Conservation (phyloP, 92 coral and sea anemone genomes). For the Scolanthus callimorphus region DNA sequence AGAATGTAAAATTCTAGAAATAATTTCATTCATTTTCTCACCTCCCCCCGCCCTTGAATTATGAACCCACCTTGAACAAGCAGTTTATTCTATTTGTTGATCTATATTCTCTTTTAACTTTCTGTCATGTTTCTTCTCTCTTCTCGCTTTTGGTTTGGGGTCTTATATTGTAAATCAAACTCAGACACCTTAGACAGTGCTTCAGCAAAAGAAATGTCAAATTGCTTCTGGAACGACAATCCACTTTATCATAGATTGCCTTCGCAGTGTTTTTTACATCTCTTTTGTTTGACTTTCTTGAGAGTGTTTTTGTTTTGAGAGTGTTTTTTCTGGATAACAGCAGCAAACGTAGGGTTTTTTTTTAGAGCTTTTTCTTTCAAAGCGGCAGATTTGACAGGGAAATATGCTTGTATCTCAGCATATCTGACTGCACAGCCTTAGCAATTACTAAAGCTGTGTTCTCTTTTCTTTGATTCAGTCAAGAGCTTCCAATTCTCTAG, state of each 20-base stretch:
- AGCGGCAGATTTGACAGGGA: conserved; percentile 27
- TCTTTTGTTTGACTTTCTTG: too few species aligned
- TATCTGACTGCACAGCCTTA: too few species aligned
- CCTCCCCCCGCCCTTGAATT: too few species aligned
- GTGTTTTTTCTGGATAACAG: too few species aligned
- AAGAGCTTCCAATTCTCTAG: too few species aligned
- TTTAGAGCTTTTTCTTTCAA: conserved; percentile 13
- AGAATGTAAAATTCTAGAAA: neutral
- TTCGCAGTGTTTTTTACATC: conserved; percentile 21
- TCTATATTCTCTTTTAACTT: conserved; percentile 10
- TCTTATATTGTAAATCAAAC: conserved; percentile 17
- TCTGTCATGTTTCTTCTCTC: conserved; percentile 11
- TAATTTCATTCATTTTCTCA: neutral
- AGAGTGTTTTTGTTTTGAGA: neutral
- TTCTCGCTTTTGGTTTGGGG: conserved; percentile 9
- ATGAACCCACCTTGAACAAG: conserved; percentile 11
- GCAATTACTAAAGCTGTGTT: too few species aligned
- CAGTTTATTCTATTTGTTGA: conserved; percentile 11
- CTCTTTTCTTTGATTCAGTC: too few species aligned
- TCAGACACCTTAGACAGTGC: conserved; percentile 15
- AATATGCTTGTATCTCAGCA: conserved; percentile 20
- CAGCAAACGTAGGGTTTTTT: too few species aligned
- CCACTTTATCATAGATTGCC: conserved; percentile 14
- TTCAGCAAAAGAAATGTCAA: conserved; percentile 3
- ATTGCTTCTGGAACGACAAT: conserved; percentile 8